phyloP scores from a whole-genome alignment of 2,113 vertebrate genomes.

The Limanda limanda region DNA sequence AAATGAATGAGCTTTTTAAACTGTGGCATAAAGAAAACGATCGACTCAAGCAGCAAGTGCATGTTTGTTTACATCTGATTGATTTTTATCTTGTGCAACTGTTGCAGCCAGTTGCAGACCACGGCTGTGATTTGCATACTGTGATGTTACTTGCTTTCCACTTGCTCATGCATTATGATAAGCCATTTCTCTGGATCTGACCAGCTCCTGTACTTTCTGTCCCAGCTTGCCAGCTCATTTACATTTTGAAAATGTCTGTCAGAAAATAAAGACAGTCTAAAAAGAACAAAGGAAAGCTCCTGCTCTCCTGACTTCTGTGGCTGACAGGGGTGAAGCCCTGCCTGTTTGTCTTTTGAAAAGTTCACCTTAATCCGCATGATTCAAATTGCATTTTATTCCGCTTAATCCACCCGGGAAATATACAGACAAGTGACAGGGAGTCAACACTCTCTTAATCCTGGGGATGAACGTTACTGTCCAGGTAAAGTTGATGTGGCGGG shows the following conservation, averaged over 20 bases:
- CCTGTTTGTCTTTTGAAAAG: constrained; percentile 61
- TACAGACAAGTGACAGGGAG: constrained; percentile 64
- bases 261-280: constrained; percentile 1
- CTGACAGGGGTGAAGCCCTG: constrained; percentile 26
- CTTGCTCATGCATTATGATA: neutral
- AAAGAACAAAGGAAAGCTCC: constrained; percentile 35
- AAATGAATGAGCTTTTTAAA: constrained; percentile 27
- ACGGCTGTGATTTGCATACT: neutral
- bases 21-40: constrained; percentile 8
- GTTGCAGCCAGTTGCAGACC: constrained; percentile 13
- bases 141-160: neutral
- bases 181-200: neutral
- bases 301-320: constrained; percentile 20
- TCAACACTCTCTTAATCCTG: constrained; percentile 57
- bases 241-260: constrained; percentile 31
- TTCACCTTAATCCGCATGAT: constrained; percentile 63
- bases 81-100: constrained; percentile 22
- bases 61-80: constrained; percentile 21
- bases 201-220: neutral
- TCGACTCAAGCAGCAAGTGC: neutral
- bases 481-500: constrained; percentile 53
- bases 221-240: constrained; percentile 37
- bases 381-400: constrained; percentile 61
- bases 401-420: constrained; percentile 69
- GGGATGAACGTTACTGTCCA: constrained; percentile 46